Percentiles rank a stretch among this genome's conserved stretches.
Conservation (phyloP, 1,140 invertebrate species). For the Parapsyche elsis region DNA sequence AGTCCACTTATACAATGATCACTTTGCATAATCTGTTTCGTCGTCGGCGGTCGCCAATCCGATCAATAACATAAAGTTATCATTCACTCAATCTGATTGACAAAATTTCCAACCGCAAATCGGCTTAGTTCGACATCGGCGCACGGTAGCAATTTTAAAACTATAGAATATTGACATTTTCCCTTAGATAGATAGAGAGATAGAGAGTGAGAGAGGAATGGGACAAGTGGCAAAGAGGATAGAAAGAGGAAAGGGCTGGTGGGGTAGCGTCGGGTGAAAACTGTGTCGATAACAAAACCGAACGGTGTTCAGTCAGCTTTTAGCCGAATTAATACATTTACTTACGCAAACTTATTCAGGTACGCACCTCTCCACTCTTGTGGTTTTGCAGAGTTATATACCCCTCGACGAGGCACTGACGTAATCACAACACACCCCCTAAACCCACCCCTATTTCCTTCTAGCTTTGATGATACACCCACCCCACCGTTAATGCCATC, state of each 20-base stretch:
- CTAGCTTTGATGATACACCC: background rate
- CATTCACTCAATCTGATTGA: background rate
- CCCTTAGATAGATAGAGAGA: no score
- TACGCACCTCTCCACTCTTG: conserved; percentile 7
- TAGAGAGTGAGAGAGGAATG: no score
- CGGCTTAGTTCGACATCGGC: background rate
- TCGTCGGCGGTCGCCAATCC: background rate
- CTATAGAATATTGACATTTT: background rate
- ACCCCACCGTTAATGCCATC: background rate
- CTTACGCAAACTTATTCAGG: conserved; percentile 42
- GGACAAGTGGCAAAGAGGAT: no score
- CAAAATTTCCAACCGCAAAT: background rate
- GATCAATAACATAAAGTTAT: background rate
- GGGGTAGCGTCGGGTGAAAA: background rate
- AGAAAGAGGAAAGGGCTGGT: no score
- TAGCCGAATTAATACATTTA: conserved; percentile 46
- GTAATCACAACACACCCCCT: conserved; percentile 23
- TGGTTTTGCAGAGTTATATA: conserved; percentile 34
- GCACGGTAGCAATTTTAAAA: background rate
- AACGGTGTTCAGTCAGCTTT: conserved; percentile 34
- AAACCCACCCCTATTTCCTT: background rate
- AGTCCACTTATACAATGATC: no score
- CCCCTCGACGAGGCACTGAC: conserved; percentile 6
- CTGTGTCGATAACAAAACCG: conserved; percentile 41
- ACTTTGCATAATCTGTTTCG: no score